phyloP scores from a whole-genome alignment of 2,797 vertebrate genomes.

The Choloepus didactylus region DNA sequence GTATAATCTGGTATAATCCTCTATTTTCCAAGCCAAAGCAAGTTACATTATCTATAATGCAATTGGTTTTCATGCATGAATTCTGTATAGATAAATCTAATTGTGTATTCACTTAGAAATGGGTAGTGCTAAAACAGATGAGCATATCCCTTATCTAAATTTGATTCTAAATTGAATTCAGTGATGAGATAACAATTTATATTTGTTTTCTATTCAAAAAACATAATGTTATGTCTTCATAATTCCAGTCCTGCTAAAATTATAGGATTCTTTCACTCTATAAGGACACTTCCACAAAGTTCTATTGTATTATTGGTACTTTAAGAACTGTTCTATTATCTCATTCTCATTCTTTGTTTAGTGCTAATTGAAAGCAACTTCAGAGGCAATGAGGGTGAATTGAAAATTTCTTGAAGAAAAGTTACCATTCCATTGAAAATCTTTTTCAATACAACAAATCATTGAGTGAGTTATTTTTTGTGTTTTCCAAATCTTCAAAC shows the following conservation, averaged over 20 bases:
- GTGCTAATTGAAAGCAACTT: conserved; percentile 48
- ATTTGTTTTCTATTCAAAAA: conserved; percentile 13
- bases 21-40: conserved; percentile 27
- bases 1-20: neutral
- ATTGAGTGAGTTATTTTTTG: neutral
- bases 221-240: neutral
- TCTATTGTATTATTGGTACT: neutral
- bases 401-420: conserved; percentile 28
- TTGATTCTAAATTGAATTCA: conserved; percentile 38
- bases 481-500: neutral
- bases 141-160: neutral
- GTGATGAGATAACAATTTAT: neutral
- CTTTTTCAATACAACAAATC: neutral
- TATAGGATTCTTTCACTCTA: neutral
- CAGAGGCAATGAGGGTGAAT: neutral
- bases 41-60: neutral
- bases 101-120: conserved; percentile 21
- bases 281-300: neutral
- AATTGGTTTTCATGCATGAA: conserved; percentile 47
- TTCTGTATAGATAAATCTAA: conserved; percentile 34
- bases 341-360: neutral
- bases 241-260: conserved; percentile 43
- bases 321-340: neutral
- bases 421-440: neutral
- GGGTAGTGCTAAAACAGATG: neutral